Evolutionary conservation across 1,140 invertebrate genomes (phyloP), one percentile per base, ranked within the genome.

Genomic region (Zelostemma sp.): DNA sequence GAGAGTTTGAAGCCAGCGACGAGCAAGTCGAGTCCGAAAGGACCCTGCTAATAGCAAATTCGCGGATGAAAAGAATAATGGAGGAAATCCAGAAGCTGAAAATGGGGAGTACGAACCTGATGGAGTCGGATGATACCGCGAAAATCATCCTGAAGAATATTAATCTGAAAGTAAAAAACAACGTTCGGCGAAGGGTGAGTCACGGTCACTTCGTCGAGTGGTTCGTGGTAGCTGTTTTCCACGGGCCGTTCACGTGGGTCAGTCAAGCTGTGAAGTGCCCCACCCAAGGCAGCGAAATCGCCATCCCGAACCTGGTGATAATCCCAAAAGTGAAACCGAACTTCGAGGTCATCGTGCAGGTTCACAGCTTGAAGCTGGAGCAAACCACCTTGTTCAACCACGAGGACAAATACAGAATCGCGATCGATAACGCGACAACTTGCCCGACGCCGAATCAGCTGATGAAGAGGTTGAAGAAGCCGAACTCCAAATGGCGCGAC

Each of bases 1-100:
- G 80, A 46, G 80, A 83, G 50, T 84, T 86, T 53, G 38, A 62
- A 1, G 46, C 54, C 0, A 80, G 80, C 40, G 45, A 55, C 0
- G 81, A 86, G 55, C 78, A 82, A 38, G 70, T 86, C 1, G 85
- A 87, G 68, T 86, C 83, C 1, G 84, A 87, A 55, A 80, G 79
- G 19, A 74, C 83, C 16, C 57, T 87, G 0, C 62, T 87, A 5
- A 40, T 84, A 33, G 81, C 84, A 4, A 81, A 74, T 72, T 74
- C 85, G 28, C 61, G 66, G 33, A 74, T 73, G n/a, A 64, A 69
- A 31, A 69, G 73, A 0, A 62, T 71, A 0, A 8, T 78, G n/a
- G 59, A 78, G 0, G 75, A 81, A 65, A 77, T 84, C 0, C 51
- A 74, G 25, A 65, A 33, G 6, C 8, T 72, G 0, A 58, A 54